phyloP scores from a whole-genome alignment of 2,797 vertebrate genomes.

The Macrochelys suwanniensis region DNA sequence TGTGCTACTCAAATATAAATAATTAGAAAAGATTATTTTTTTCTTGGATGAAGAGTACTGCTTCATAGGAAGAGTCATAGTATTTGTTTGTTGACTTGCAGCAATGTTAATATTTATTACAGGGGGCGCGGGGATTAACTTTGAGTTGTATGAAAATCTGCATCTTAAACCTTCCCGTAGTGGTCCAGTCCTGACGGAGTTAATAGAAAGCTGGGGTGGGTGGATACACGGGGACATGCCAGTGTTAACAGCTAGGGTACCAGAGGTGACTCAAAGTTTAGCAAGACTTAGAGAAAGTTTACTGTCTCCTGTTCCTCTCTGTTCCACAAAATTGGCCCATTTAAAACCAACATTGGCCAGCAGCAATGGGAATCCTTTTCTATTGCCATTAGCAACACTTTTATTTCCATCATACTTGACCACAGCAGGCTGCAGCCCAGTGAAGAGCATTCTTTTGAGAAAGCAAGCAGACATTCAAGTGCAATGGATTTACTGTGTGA shows the following conservation, averaged over 20 bases:
- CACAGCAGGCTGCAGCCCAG: conserved; percentile 78
- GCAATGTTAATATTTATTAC: conserved; percentile 3
- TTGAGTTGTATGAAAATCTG: not conserved
- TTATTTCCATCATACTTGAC: conserved; percentile 85
- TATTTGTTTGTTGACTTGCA: conserved; percentile 3
- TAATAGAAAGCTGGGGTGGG: conserved; percentile 42
- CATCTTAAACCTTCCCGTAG: conserved; percentile 31
- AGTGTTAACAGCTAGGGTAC: conserved; percentile 68
- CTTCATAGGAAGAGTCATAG: not conserved
- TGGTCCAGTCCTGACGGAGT: conserved; percentile 14
- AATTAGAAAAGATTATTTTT: not conserved
- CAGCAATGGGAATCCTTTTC: conserved; percentile 86
- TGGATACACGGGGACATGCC: conserved; percentile 40
- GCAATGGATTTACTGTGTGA: conserved; percentile 87
- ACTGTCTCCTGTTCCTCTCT: conserved; percentile 81
- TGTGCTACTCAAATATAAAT: not conserved
- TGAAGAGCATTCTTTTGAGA: conserved; percentile 84
- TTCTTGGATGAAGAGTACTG: not conserved
- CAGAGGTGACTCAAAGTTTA: conserved; percentile 78
- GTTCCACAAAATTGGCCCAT: conserved; percentile 79
- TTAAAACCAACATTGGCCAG: conserved; percentile 81
- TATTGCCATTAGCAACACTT: conserved; percentile 86
- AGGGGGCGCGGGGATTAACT: not conserved
- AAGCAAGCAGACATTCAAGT: conserved; percentile 72
- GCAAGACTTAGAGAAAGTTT: conserved; percentile 78